These are phyloP conservation scores for Drosophila miranda DNA, from an alignment of 1,140 invertebrate genomes.

Conservation along the genomic window DNA sequence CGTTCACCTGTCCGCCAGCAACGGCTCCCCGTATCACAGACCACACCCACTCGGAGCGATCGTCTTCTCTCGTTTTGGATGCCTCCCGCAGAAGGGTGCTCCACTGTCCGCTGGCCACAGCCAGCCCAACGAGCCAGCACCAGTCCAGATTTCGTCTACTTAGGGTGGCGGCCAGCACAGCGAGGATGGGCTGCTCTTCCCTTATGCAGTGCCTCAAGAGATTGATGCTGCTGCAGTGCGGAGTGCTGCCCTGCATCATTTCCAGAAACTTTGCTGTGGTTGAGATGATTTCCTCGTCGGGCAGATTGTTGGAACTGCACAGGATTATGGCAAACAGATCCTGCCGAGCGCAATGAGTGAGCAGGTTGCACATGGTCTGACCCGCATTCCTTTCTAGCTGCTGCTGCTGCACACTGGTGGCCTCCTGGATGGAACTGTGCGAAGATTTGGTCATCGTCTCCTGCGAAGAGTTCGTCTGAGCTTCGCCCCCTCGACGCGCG, in stretches of 20 bases:
- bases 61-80: constrained; percentile 16
- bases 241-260: constrained; percentile 41
- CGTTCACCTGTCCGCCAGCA: constrained; percentile 79
- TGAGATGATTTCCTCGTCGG: constrained; percentile 48
- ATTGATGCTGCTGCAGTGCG: constrained; percentile 80
- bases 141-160: constrained; percentile 58
- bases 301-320: constrained; percentile 49
- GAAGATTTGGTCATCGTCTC: constrained; percentile 70
- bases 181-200: constrained; percentile 83
- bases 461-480: constrained; percentile 60
- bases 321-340: constrained; percentile 76
- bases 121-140: constrained; percentile 85
- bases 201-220: constrained; percentile 76
- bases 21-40: constrained; percentile 81
- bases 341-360: constrained; percentile 39
- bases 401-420: constrained; percentile 36
- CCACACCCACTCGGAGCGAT: constrained; percentile 52
- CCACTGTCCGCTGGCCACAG: constrained; percentile 79
- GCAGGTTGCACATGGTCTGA: constrained; percentile 51
- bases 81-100: constrained; percentile 42
- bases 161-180: constrained; percentile 83
- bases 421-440: constrained; percentile 56
- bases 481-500: constrained; percentile 41
- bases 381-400: constrained; percentile 33
- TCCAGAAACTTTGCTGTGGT: constrained; percentile 51